phyloP scores from a whole-genome alignment of 2,888 invertebrate species.

The Apomyelois bistriatella region DNA sequence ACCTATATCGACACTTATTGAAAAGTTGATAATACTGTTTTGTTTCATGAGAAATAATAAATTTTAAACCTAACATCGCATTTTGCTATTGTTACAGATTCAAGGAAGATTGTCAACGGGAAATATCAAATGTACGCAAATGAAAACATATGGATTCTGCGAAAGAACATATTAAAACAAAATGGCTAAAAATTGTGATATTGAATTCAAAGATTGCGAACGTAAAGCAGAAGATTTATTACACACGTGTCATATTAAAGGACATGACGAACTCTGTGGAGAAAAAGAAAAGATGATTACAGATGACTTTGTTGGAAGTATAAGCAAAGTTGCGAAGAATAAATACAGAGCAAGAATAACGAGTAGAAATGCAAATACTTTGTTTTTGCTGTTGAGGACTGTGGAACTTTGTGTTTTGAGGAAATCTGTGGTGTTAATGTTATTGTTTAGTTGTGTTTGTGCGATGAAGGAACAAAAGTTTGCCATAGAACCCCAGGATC shows the following conservation, averaged over 20 bases:
- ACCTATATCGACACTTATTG: background rate
- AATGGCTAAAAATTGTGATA: slow-evolving; percentile 16
- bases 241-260: background rate
- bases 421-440: slow-evolving; percentile 41
- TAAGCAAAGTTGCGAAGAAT: slow-evolving; percentile 14
- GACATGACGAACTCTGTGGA: background rate
- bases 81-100: slow-evolving; percentile 4
- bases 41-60: background rate
- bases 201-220: background rate
- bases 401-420: slow-evolving; percentile 29
- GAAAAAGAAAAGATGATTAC: background rate
- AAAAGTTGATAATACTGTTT: background rate
- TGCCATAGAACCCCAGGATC: slow-evolving; percentile 72
- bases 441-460: slow-evolving; percentile 42
- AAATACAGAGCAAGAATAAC: slow-evolving; percentile 39
- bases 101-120: background rate
- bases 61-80: background rate
- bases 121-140: background rate
- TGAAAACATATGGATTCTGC: slow-evolving; percentile 6
- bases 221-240: background rate
- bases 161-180: slow-evolving; percentile 20
- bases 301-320: slow-evolving; percentile 10
- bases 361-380: slow-evolving; percentile 58
- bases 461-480: slow-evolving; percentile 66
- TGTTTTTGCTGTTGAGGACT: slow-evolving; percentile 69